Evolutionary conservation across 2,888 invertebrate genomes (phyloP).

Genomic region (Taenaris catops): DNA sequence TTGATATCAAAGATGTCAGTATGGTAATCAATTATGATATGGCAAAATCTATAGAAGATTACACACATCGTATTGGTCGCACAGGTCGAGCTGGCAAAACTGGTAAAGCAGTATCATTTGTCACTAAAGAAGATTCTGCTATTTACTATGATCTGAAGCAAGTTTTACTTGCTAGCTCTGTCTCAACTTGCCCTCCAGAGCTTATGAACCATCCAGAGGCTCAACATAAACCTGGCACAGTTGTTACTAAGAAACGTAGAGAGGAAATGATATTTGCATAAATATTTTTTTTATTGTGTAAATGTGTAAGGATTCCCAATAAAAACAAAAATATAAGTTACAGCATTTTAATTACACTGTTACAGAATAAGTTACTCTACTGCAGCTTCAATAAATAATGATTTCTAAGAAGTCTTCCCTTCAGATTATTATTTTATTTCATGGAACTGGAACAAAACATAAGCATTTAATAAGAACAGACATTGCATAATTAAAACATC

Average conservation of each 20-base stretch:
- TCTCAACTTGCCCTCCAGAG: conserved; percentile 97
- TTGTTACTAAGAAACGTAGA: conserved; percentile 94
- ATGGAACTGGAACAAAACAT: conserved; percentile 11
- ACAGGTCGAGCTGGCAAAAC: conserved; percentile 99
- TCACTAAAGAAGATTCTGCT: conserved; percentile 97
- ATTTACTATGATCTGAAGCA: conserved; percentile 99
- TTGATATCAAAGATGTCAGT: conserved; percentile 99
- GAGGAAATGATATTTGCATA: conserved; percentile 98
- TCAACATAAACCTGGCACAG: conserved; percentile 97
- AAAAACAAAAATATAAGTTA: conserved; percentile 8
- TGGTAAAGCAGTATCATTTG: conserved; percentile 97
- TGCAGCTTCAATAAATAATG: conserved; percentile 25
- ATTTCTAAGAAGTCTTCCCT: conserved; percentile 11
- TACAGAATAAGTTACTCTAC: conserved; percentile 20
- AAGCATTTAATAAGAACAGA: no score
- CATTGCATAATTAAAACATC: no score
- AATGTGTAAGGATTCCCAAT: conserved; percentile 10
- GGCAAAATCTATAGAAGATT: conserved; percentile 99
- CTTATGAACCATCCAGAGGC: conserved; percentile 99
- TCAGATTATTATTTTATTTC: conserved; percentile 1
- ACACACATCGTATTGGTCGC: conserved; percentile 98
- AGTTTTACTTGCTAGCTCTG: conserved; percentile 91
- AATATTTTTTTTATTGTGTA: conserved; percentile 19
- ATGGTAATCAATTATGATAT: conserved; percentile 99
- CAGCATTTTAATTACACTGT: conserved; percentile 15